Base-by-base conservation (phyloP, 2,113 vertebrate genomes). In the Myodes glareolus region DNA sequence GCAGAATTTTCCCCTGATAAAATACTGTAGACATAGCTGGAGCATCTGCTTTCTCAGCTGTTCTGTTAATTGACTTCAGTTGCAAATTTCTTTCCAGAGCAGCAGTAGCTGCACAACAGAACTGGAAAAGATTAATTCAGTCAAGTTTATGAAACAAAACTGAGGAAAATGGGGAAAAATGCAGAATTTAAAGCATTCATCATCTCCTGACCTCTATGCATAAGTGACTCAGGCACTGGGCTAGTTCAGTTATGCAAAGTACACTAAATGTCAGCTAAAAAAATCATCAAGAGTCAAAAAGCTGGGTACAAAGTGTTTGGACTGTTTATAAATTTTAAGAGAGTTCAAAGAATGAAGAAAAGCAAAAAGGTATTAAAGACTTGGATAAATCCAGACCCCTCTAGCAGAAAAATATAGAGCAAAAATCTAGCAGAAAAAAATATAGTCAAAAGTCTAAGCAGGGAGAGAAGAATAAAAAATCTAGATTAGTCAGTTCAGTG, bases 1-100 rank as follows among this genome's bases (percentile, higher is more conserved):
- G 86, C 81, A 92, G 73, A 92, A 45, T 84, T 94, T 91, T 91
- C n/a, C 85, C 90, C 90, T 95, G 80, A 94, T 96, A 92, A 95
- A 94, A 78, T 14, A 21, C 68, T 72, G 14, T 50, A 84, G 80
- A 58, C 91, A 80, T 68, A 70, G 84, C 55, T 67, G 89, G 90
- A 87, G 7, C 25, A 42, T 25, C 80, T 95, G 93, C 81, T 81
- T 96, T 96, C 61, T 96, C 65, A 93, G 89, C 67, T 93, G 92
- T 91, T 94, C 73, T 27, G 6, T 58, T 96, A 93, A 97, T 90
- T 94, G 87, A 96, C 65, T 90, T 93, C 33, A 92, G 73, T 80
- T 84, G 92, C 90, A 94, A 77, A 27, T 90, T 96, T 89, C 93
- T 89, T 94, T 63, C 58, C 61, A 67, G 17, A 33, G 87, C 61